Base-by-base conservation (phyloP, 2,113 vertebrate species). In the Leptosomus discolor region DNA sequence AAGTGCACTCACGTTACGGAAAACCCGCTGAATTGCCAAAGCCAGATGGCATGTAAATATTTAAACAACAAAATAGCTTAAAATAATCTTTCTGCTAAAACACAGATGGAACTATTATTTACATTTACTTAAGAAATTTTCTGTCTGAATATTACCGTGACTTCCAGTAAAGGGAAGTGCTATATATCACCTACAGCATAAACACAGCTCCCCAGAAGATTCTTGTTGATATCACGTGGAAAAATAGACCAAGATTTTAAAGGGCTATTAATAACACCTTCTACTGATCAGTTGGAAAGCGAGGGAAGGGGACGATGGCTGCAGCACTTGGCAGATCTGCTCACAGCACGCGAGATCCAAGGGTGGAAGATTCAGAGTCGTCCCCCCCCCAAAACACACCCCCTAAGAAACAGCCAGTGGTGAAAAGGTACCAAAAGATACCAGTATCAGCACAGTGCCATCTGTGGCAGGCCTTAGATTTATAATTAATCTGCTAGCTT, bases 31-130 rank as follows among this genome's bases (percentile, higher is more conserved):
- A 51, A 74, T 34, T 95, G 90, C 90, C 94, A 96, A 74, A 94
- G 94, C 93, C 97, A 93, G 91, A 90, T 93, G 95, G 95, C 79
- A 88, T 43, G 90, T 77, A 92, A 96, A 95, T 97, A 88, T 97
- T 96, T 92, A 93, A 97, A 88, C 88, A 95, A 95, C 95, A 83
- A 92, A 93, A 94, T 46, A 54, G 78, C 90, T 92, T 56, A 70
- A 70, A 88, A 97, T 92, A 50, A 78, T 90, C 85, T 74, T 19
- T 58, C 79, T 54, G 3, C 88, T 68, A 58, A 95, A n/a, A 93
- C 95, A 92, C 94, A 97, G 96, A 96, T 92, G 94, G 96, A 91
- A 84, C 24, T 56, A 60, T 90, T 94, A 85, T 94, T 93, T 92
- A 88, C 88, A 36, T 96, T 92, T 54, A 63, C 78, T 95, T 34